Evolutionary conservation across 2,113 vertebrate species (phyloP).

Genomic region (Vulpes vulpes): DNA sequence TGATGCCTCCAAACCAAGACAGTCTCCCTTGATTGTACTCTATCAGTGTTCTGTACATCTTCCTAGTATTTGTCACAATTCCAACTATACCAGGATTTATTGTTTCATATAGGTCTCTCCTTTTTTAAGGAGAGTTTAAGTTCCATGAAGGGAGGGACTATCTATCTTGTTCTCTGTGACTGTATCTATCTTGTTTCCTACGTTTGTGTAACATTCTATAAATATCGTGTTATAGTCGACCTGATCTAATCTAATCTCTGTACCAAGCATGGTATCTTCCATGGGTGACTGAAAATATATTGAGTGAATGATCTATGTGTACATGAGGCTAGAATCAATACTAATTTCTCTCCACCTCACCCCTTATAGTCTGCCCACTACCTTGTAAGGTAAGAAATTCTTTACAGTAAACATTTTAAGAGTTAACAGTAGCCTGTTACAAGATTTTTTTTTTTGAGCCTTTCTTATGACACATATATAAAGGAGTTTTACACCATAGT

Average conservation of each 20-base stretch:
- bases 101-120: background rate
- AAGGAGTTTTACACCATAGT: background rate
- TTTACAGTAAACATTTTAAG: conserved; percentile 26
- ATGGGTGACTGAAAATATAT: background rate
- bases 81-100: background rate
- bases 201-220: background rate
- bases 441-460: background rate
- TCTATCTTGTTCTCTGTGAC: background rate
- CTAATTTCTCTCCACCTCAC: background rate
- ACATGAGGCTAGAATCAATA: background rate
- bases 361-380: background rate
- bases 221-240: background rate
- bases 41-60: background rate
- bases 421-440: background rate
- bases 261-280: background rate
- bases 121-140: background rate
- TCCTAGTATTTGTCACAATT: background rate
- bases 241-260: background rate
- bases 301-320: background rate
- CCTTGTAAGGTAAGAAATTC: background rate
- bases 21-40: background rate
- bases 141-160: background rate
- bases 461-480: background rate
- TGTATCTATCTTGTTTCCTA: background rate
- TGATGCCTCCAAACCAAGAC: background rate